Base-by-base conservation (phyloP, 1,140 invertebrate species). In the Octopus bimaculoides region DNA sequence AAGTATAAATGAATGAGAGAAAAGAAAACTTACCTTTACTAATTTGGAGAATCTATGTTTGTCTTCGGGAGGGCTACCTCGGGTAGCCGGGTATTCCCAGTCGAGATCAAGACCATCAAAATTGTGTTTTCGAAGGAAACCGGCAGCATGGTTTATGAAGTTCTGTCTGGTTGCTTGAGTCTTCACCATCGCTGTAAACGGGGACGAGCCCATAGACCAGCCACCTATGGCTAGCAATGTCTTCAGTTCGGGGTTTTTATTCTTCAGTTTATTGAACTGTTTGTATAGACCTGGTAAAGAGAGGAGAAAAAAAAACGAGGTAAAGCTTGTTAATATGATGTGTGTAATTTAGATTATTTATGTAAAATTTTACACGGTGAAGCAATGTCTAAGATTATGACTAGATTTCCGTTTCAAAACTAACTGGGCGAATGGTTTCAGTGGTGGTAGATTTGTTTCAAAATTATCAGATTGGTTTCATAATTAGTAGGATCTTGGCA, bases 51-150 rank as follows among this genome's bases (percentile, higher is more conserved):
- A 99, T 89, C 97, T 96, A 83, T 96, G 93, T 78, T 93, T 94
- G 88, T 99, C 97, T 77, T 95, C 93, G 0, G 95, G 93, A 85
- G 97, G 96, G 77, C 97, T 97, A 87, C 98, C 97, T 54, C 97
- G 91, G 88, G 94, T 94, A 0, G 94, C 94, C 0, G 97, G 97
- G 91, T 98, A 98, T 88, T 98, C 97, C 96, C 96, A 98, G 88
- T 98, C 97, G 82, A 99, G 91, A 90, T 99, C 97, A 41, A 99
- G 92, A 5, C 97, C 97, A 90, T 99, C 97, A 88, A 99, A 98
- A 84, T 96, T 94, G 88, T 97, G 96, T 86, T 96, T 94, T 80
- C 97, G 91, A 74, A 98, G 91, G 87, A 97, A 98, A 89, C 95
- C 94, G 7, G 98, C 92, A 26, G 94, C 92, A 75, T 87, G 81